Evolutionary conservation across 2,113 vertebrate species (phyloP).

Genomic region (Galeopterus variegatus): DNA sequence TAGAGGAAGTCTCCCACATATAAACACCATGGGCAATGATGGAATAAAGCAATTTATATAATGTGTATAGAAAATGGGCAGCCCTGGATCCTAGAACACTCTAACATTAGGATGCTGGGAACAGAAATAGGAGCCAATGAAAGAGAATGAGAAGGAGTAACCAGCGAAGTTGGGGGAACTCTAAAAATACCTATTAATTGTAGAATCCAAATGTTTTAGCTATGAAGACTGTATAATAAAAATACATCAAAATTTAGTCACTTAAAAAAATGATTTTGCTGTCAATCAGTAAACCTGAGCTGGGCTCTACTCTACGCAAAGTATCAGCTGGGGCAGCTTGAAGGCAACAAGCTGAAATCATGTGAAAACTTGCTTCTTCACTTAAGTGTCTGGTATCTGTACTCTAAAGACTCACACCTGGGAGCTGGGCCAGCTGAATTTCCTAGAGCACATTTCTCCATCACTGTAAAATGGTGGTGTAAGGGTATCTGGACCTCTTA

Average conservation of each 20-base stretch:
- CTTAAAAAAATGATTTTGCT: background rate
- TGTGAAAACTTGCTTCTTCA: background rate
- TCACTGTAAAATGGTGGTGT: background rate
- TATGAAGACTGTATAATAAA: background rate
- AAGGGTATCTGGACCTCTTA: background rate
- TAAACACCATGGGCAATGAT: background rate
- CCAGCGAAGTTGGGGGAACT: background rate
- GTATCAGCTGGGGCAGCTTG: background rate
- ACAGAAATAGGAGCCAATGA: background rate
- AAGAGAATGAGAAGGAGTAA: background rate
- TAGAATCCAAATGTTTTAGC: background rate
- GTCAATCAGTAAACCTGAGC: background rate
- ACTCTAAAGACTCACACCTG: background rate
- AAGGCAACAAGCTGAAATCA: background rate
- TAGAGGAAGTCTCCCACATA: background rate
- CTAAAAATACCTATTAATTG: background rate
- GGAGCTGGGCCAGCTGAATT: background rate
- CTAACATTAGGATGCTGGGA: background rate
- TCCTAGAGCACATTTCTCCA: background rate
- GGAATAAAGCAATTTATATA: background rate
- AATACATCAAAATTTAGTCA: background rate
- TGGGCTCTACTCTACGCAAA: background rate
- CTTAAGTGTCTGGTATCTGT: background rate
- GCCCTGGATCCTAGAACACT: background rate
- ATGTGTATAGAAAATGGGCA: background rate